Evolutionary conservation across 2,797 vertebrate species (phyloP).

Genomic region (Acrossocheilus fasciatus): DNA sequence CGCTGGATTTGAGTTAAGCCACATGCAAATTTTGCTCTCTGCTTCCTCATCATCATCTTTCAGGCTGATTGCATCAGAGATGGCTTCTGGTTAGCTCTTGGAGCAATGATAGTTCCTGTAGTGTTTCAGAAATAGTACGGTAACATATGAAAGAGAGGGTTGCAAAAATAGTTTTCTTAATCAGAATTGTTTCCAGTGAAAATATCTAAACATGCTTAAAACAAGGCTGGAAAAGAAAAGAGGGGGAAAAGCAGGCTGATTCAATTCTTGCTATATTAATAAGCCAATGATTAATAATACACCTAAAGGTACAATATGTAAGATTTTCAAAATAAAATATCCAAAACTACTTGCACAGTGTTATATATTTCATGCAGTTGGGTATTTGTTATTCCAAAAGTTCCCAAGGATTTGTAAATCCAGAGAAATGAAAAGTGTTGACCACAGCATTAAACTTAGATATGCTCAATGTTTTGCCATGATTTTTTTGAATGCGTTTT

Average conservation of each 20-base stretch:
- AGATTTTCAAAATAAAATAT: no score
- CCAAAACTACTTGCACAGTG: no score
- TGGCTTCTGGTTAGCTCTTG: conserved; percentile 57
- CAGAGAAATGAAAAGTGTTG: no score
- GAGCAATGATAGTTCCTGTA: conserved; percentile 63
- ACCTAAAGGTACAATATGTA: not conserved
- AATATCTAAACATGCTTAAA: not conserved
- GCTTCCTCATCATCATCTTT: conserved; percentile 47
- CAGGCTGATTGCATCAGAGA: conserved; percentile 74
- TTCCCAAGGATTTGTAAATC: no score
- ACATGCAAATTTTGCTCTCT: conserved; percentile 30
- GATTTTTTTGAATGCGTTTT: no score
- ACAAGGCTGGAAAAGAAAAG: not conserved
- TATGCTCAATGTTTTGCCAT: no score
- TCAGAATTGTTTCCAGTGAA: not conserved
- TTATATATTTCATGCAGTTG: no score
- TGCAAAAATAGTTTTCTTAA: not conserved
- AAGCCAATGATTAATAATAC: not conserved
- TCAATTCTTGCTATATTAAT: not conserved
- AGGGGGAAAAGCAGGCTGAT: not conserved
- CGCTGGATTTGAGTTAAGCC: conserved; percentile 21
- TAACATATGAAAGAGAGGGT: not conserved
- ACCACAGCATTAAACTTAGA: no score
- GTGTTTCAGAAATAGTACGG: conserved; percentile 59
- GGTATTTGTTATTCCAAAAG: no score